Base-by-base conservation (phyloP, 2,888 invertebrate species). In the Aphidius colemani region DNA sequence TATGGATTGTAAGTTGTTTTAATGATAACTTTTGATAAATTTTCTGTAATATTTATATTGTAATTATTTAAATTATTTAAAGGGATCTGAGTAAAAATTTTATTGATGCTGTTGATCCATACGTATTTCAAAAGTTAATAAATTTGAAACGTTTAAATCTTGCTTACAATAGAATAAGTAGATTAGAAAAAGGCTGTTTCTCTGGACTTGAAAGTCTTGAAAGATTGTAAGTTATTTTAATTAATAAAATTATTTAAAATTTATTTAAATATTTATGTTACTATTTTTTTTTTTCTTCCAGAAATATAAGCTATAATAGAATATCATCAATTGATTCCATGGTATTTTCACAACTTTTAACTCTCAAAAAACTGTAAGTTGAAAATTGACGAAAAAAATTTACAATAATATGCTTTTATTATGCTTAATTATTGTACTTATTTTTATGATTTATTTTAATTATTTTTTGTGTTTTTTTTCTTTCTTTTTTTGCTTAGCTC, bases 251-350 rank as follows among this genome's bases (percentile, higher is more conserved):
- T 48, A 39, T 48, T 58, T 45, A n/a, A 49, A 44, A 56, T 50
- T 61, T 50, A 53, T 43, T 11, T 63, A 41, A 43, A 59, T 62
- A 46, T 61, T 64, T 30, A 48, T 18, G 44, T 53, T n/a, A n/a
- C n/a, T 51, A 43, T 60, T 53, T 57, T 11, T 39, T 48, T 40
- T 9, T 51, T 9, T 51, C 64, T 75, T 81, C 84, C 83, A 92
- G 92, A 75, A 92, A 95, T 83, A 84, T 95, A 59, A 93, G 91
- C 77, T 89, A 88, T 76, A 95, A 95, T 80, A 87, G 89, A 72
- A 90, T 95, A 76, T 86, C 87, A 53, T 83, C 86, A 13, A 88
- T 95, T 73, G 88, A 91, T 71, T 87, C 88, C 5, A 88, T 89
- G 74, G 90, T 93, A 59, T 94, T 96, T 79, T 86, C 85, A 70